A percentile compares a stretch with the other conserved stretches of the same genome.
Conservation (phyloP, 2,888 invertebrate species). For the Phyto melanocephala region DNA sequence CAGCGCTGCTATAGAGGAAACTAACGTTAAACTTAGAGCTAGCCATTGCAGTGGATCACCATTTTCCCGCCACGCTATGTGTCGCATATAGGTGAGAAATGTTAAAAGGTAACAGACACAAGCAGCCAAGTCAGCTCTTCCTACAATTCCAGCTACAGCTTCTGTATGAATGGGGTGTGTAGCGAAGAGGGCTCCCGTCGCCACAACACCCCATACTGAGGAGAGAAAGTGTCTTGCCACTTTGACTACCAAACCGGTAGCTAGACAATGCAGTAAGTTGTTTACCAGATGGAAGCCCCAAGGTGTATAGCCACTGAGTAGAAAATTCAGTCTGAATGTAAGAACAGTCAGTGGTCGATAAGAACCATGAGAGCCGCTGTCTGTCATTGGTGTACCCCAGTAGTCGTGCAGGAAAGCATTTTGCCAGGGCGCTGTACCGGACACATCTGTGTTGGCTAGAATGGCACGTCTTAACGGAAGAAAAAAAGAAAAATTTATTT, state of each 20-base stretch:
- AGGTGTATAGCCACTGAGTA: conserved; percentile 87
- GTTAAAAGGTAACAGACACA: conserved; percentile 94
- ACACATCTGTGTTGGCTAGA: conserved; percentile 94
- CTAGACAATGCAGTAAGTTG: conserved; percentile 90
- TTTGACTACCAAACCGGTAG: conserved; percentile 89
- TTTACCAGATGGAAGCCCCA: conserved; percentile 93
- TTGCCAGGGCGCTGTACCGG: conserved; percentile 89
- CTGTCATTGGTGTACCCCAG: conserved; percentile 97
- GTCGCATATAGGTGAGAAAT: conserved; percentile 90
- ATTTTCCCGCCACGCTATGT: conserved; percentile 83
- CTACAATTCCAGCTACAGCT: conserved; percentile 97
- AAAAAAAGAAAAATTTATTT: conserved; percentile 75
- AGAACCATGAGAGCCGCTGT: conserved; percentile 97
- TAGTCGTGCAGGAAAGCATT: conserved; percentile 95
- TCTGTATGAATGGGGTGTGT: conserved; percentile 98
- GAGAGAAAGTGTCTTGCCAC: conserved; percentile 87
- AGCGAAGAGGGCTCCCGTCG: conserved; percentile 93
- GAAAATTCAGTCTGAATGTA: conserved; percentile 91
- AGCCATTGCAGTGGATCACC: conserved; percentile 80
- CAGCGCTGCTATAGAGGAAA: conserved; percentile 89
- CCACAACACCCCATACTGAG: conserved; percentile 84
- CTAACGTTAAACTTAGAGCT: conserved; percentile 82
- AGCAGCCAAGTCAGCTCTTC: conserved; percentile 95
- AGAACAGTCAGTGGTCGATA: conserved; percentile 95
- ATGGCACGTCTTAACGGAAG: conserved; percentile 96